phyloP scores from a whole-genome alignment of 1,140 invertebrate species.

The Papilio polytes region DNA sequence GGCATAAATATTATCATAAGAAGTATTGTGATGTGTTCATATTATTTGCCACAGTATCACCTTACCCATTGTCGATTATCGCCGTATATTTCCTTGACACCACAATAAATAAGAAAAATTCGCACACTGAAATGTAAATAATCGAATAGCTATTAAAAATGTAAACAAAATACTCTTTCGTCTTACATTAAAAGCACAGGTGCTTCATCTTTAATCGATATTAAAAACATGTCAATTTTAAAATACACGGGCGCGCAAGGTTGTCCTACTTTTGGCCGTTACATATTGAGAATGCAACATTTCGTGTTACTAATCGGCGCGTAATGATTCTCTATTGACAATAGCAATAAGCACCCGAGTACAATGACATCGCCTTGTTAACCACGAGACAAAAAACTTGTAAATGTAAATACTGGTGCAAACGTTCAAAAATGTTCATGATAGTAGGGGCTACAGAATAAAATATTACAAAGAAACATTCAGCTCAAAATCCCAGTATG shows the following conservation, averaged over 20 bases:
- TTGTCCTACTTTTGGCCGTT: slow-evolving; percentile 32
- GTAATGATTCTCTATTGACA: slow-evolving; percentile 76
- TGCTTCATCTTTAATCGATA: slow-evolving; percentile 35
- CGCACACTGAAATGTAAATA: background rate
- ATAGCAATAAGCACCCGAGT: slow-evolving; percentile 68
- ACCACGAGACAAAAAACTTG: slow-evolving; percentile 75
- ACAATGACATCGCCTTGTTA: slow-evolving; percentile 78
- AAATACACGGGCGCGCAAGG: slow-evolving; percentile 32
- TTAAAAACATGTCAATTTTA: slow-evolving; percentile 31
- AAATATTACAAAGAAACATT: slow-evolving; percentile 46
- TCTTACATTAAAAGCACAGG: slow-evolving; percentile 37
- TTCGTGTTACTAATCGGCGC: slow-evolving; percentile 65
- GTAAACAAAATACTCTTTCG: slow-evolving; percentile 32
- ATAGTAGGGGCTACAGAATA: slow-evolving; percentile 57
- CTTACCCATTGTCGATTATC: background rate
- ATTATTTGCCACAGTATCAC: background rate
- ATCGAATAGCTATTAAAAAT: slow-evolving; percentile 30
- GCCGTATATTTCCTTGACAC: background rate
- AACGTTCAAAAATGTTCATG: slow-evolving; percentile 60
- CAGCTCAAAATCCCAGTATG: slow-evolving; percentile 43
- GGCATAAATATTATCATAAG: no score
- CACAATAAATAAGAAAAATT: background rate
- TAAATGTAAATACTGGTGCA: slow-evolving; percentile 72
- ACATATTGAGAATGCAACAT: slow-evolving; percentile 30
- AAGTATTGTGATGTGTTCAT: no score